Conservation (phyloP, 2,888 invertebrate genomes). For the Leptopilina drosophilae region DNA sequence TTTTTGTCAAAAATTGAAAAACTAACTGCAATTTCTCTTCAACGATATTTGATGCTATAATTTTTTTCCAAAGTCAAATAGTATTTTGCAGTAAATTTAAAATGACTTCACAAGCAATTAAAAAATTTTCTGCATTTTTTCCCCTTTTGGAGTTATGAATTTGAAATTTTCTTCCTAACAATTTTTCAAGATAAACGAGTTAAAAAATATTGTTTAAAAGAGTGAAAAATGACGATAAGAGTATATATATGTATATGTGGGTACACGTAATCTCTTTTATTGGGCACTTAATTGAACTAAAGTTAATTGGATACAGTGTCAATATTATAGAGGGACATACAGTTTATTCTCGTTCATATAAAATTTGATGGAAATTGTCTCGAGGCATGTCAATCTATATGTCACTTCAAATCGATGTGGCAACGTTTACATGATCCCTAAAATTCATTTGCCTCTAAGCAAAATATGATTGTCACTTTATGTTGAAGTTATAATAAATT, state of each 20-base stretch:
- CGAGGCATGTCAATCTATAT: slow-evolving; percentile 10
- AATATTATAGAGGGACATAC: not conserved
- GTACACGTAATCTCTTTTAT: not conserved
- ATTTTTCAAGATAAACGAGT: too few species aligned
- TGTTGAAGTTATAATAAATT: not conserved
- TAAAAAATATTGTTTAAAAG: too few species aligned
- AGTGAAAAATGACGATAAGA: not conserved
- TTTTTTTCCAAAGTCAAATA: too few species aligned
- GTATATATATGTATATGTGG: not conserved
- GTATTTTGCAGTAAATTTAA: too few species aligned
- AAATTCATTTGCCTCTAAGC: slow-evolving; percentile 13
- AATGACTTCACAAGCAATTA: too few species aligned
- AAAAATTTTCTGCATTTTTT: too few species aligned
- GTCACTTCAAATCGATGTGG: slow-evolving; percentile 7
- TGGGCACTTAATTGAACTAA: too few species aligned
- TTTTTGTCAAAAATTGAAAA: too few species aligned
- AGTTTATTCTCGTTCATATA: slow-evolving; percentile 8
- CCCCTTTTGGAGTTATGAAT: too few species aligned
- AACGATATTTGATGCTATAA: too few species aligned
- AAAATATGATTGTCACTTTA: not conserved
- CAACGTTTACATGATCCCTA: slow-evolving; percentile 5
- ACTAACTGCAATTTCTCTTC: too few species aligned
- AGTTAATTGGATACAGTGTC: not conserved
- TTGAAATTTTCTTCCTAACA: too few species aligned
- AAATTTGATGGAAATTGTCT: slow-evolving; percentile 25